Conservation (phyloP, 1,140 invertebrate genomes). For the Ceratina japonica region DNA sequence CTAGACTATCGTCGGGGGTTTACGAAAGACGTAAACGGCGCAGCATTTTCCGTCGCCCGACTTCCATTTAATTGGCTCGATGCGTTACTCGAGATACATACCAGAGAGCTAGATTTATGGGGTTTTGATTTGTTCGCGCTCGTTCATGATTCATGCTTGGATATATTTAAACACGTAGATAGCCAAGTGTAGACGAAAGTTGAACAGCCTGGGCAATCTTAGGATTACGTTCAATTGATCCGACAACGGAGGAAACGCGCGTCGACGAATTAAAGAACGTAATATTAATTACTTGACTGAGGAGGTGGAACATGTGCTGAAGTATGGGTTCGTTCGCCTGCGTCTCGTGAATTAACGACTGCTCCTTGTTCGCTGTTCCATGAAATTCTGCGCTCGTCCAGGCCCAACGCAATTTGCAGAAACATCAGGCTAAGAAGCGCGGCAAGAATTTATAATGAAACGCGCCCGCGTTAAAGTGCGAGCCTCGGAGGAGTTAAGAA, state of each 20-base stretch:
- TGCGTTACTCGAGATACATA: background rate
- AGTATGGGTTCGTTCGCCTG: background rate
- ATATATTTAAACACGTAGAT: too few species aligned
- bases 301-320: too few species aligned
- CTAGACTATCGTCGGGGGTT: too few species aligned
- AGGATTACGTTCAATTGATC: too few species aligned
- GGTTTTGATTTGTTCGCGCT: too few species aligned
- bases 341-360: background rate
- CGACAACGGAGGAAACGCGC: background rate
- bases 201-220: too few species aligned
- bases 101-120: too few species aligned
- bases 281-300: too few species aligned
- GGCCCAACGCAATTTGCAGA: background rate
- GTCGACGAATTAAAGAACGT: background rate
- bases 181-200: too few species aligned
- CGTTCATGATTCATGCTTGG: too few species aligned
- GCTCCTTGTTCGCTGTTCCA: background rate
- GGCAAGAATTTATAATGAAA: constrained; percentile 26
- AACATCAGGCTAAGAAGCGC: constrained; percentile 10
- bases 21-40: background rate
- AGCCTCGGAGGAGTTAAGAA: too few species aligned
- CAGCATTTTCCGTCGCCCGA: background rate
- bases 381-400: constrained; percentile 6
- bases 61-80: background rate
- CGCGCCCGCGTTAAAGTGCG: background rate